phyloP scores from a whole-genome alignment of 2,797 vertebrate species.

The Hyperoplus lanceolatus region DNA sequence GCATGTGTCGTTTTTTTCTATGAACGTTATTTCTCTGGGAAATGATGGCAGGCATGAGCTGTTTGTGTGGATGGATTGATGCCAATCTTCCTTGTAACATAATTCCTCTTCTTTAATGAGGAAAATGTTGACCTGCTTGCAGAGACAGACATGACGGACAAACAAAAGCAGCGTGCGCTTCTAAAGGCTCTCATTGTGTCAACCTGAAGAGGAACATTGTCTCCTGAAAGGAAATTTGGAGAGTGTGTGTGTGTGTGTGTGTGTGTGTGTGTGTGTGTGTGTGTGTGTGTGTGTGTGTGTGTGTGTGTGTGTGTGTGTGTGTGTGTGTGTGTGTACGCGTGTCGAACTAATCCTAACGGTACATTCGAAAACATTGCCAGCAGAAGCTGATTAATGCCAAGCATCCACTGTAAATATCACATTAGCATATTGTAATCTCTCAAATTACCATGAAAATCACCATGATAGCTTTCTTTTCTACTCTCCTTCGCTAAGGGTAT shows the following conservation, averaged over 20 bases:
- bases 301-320: constrained; percentile 4
- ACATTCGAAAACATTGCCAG: constrained; percentile 68
- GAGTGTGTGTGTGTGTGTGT: constrained; percentile 7
- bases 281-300: not conserved
- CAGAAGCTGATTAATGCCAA: constrained; percentile 74
- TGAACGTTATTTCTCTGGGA: constrained; percentile 43
- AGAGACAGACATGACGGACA: constrained; percentile 34
- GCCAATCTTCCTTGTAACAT: constrained; percentile 48
- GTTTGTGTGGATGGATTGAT: constrained; percentile 41
- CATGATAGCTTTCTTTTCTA: constrained; percentile 66
- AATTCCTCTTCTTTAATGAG: constrained; percentile 56
- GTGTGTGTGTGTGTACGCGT: not conserved
- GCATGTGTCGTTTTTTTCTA: constrained; percentile 10
- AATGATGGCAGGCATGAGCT: constrained; percentile 36
- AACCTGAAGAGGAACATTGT: constrained; percentile 26
- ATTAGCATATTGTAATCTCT: constrained; percentile 84
- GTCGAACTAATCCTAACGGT: constrained; percentile 60
- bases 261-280: too few relatives aligned
- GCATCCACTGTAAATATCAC: constrained; percentile 79
- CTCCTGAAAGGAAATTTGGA: constrained; percentile 38
- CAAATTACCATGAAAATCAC: constrained; percentile 82
- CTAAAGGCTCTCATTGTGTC: constrained; percentile 36
- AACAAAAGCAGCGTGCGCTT: constrained; percentile 44
- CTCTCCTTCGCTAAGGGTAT: constrained; percentile 45
- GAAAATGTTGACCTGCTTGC: constrained; percentile 14